Percentiles rank a stretch among this genome's conserved stretches.
phyloP scores from a whole-genome alignment of 2,888 invertebrate genomes.

The Amiota minor region DNA sequence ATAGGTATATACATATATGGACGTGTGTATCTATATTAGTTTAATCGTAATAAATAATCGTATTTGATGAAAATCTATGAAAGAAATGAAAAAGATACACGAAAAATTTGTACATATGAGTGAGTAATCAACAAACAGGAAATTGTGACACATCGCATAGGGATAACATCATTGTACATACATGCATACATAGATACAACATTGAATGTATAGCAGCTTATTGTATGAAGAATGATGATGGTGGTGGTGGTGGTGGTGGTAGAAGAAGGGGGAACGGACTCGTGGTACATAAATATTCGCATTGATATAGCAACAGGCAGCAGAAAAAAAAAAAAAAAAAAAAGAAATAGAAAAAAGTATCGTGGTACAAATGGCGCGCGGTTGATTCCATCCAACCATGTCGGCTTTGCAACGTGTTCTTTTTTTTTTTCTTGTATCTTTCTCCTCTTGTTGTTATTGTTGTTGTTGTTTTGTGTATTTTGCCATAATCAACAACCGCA shows the following conservation, averaged over 20 bases:
- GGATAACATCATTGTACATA: background rate
- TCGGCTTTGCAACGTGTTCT: background rate
- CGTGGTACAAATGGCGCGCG: background rate
- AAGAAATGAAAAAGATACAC: slow-evolving; percentile 48
- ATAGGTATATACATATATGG: background rate
- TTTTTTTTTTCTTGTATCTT: background rate
- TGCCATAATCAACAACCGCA: too few relatives aligned
- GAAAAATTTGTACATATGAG: slow-evolving; percentile 56
- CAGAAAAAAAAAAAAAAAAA: background rate
- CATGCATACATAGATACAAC: background rate
- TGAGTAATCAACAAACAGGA: slow-evolving; percentile 64
- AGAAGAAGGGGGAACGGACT: too few relatives aligned
- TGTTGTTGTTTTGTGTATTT: slow-evolving; percentile 11
- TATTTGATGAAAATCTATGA: slow-evolving; percentile 62
- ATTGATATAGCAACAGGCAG: slow-evolving; percentile 21
- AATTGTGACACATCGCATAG: slow-evolving; percentile 56
- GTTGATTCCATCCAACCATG: background rate
- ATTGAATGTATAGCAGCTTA: background rate
- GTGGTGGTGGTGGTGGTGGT: too few relatives aligned
- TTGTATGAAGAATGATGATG: too few relatives aligned
- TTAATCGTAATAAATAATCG: slow-evolving; percentile 63
- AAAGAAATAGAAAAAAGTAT: background rate
- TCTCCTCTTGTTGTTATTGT: background rate
- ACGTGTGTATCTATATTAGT: background rate
- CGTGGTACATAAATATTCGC: background rate